These are phyloP conservation scores for Dipodomys merriami DNA, from an alignment of 2,113 vertebrate genomes.

Conservation along the genomic window DNA sequence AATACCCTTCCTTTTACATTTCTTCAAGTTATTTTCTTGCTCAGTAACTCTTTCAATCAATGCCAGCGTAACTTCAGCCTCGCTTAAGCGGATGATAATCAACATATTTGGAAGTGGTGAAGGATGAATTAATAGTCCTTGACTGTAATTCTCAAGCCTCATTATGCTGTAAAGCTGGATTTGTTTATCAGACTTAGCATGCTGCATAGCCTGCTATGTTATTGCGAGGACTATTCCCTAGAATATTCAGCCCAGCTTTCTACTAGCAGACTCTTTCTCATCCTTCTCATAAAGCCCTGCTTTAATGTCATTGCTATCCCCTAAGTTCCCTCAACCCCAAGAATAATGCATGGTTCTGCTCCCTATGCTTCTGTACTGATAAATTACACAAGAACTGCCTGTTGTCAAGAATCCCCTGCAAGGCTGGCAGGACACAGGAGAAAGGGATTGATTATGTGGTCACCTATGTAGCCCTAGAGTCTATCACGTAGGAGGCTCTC, in stretches of 20 bases:
- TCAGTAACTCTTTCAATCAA: constrained; percentile 10
- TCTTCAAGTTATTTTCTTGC: constrained; percentile 22
- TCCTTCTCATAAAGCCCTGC: constrained; percentile 9
- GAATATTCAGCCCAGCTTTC: not conserved
- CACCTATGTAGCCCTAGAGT: not conserved
- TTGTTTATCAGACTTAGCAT: constrained; percentile 52
- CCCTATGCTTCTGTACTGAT: not conserved
- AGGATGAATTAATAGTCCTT: constrained; percentile 41
- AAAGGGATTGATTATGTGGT: not conserved
- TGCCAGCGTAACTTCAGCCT: constrained; percentile 5
- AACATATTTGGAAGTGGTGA: constrained; percentile 43
- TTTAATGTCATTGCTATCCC: not conserved
- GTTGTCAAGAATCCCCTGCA: not conserved
- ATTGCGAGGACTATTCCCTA: not conserved
- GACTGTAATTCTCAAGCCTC: constrained; percentile 54
- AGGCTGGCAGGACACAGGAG: not conserved
- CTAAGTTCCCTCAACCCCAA: not conserved
- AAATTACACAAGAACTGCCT: not conserved
- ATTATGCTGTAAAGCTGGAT: constrained; percentile 22
- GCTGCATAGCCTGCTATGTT: not conserved
- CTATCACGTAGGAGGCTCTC: constrained; percentile 35
- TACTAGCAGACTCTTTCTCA: not conserved
- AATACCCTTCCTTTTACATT: not conserved
- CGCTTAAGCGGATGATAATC: constrained; percentile 5
- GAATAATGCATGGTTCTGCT: not conserved